These are phyloP conservation scores for Girardinus metallicus DNA, from an alignment of 2,797 vertebrate genomes.

Conservation along the genomic window DNA sequence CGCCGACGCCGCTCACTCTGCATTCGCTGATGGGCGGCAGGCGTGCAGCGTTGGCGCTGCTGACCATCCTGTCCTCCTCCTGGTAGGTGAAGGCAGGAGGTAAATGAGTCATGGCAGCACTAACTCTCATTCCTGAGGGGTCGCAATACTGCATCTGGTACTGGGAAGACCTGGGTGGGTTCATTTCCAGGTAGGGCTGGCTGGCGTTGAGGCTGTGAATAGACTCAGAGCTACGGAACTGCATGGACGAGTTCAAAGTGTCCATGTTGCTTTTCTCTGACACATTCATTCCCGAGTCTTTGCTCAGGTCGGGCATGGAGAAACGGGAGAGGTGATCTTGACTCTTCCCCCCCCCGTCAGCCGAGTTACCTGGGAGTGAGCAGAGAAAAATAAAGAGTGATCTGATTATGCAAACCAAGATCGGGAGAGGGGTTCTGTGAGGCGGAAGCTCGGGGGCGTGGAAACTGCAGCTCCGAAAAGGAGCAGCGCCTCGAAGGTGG, in stretches of 20 bases:
- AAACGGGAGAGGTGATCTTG: conserved; percentile 97
- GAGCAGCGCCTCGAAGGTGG: too few species aligned
- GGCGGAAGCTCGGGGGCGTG: too few species aligned
- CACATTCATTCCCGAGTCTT: conserved; percentile 96
- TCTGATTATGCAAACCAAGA: neutral
- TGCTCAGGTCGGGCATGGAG: conserved; percentile 98
- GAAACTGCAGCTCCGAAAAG: too few species aligned
- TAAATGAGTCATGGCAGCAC: conserved; percentile 69
- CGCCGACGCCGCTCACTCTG: conserved; percentile 64
- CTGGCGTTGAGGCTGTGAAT: conserved; percentile 88
- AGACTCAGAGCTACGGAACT: conserved; percentile 94
- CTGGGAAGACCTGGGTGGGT: conserved; percentile 82
- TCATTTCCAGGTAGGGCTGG: conserved; percentile 92
- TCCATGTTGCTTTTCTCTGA: conserved; percentile 96
- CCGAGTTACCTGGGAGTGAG: conserved; percentile 84
- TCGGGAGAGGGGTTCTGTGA: too few species aligned
- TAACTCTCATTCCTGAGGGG: conserved; percentile 65
- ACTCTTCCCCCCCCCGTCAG: conserved; percentile 88
- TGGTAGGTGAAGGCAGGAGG: conserved; percentile 93
- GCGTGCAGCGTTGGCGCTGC: conserved; percentile 81
- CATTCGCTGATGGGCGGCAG: conserved; percentile 91
- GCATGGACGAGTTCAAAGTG: conserved; percentile 91
- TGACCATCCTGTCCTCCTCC: conserved; percentile 86
- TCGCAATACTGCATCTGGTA: conserved; percentile 87
- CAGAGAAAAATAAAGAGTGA: neutral